Evolutionary conservation across 2,113 vertebrate species (phyloP).

Genomic region (Amazona guildingii): DNA sequence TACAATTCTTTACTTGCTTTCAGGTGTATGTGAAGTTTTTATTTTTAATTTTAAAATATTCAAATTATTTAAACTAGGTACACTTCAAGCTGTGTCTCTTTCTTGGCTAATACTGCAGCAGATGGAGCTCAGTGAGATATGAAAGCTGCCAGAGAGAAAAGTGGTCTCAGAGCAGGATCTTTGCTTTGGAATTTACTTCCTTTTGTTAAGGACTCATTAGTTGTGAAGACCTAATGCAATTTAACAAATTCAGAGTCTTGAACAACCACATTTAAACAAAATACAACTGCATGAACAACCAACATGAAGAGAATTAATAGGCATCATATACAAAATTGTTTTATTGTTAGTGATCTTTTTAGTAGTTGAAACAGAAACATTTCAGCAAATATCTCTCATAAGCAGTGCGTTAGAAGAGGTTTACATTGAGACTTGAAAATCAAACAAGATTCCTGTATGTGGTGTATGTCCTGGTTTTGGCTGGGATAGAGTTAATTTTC

Average conservation of each 20-base stretch:
- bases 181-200: neutral
- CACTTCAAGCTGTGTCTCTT: neutral
- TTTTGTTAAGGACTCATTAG: neutral
- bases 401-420: neutral
- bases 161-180: neutral
- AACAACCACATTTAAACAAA: neutral
- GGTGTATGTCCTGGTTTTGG: neutral
- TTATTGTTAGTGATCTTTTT: neutral
- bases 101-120: neutral
- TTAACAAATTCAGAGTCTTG: neutral
- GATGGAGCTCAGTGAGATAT: neutral
- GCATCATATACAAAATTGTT: neutral
- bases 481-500: neutral
- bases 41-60: neutral
- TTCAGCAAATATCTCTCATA: neutral
- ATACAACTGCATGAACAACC: neutral
- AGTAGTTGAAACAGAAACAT: neutral
- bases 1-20: neutral
- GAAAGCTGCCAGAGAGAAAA: neutral
- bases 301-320: neutral
- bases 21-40: neutral
- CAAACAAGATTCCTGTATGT: constrained; percentile 70
- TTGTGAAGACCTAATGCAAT: neutral
- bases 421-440: constrained; percentile 76
- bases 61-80: neutral